phyloP scores from a whole-genome alignment of 1,140 invertebrate genomes.

The Protaetia brevitarsis region DNA sequence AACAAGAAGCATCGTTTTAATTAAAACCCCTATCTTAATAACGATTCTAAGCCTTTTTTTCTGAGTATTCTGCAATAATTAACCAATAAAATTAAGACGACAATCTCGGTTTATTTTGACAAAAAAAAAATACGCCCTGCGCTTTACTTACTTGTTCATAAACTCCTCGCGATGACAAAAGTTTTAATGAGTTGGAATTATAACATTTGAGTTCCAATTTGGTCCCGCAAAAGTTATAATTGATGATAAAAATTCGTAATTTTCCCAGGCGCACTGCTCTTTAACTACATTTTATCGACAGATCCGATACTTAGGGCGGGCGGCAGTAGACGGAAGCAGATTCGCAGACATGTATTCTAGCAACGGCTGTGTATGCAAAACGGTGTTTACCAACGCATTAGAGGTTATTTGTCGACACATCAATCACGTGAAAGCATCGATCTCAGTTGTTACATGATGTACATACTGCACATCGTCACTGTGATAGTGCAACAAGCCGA shows the following conservation, averaged over 20 bases:
- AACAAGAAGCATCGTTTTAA: background rate
- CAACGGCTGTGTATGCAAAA: background rate
- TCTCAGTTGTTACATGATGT: background rate
- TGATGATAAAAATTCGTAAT: slow-evolving; percentile 12
- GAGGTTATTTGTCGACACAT: background rate
- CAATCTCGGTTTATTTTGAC: background rate
- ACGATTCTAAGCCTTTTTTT: background rate
- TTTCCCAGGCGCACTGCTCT: background rate
- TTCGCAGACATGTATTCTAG: background rate
- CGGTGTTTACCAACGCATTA: background rate
- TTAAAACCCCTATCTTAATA: background rate
- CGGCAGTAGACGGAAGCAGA: background rate
- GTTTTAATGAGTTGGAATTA: slow-evolving; percentile 15
- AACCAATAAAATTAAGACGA: background rate
- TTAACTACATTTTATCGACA: background rate
- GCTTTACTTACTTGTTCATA: background rate
- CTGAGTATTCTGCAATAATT: background rate
- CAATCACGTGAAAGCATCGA: background rate
- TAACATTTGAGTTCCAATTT: slow-evolving; percentile 10
- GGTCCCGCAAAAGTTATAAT: slow-evolving; percentile 1
- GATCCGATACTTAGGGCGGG: background rate
- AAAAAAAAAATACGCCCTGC: no score
- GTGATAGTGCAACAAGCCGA: background rate
- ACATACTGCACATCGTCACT: background rate
- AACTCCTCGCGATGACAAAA: background rate